Evolutionary conservation across 64 coral and sea anemone genomes (phyloP), one percentile per base, ranked within the genome.

Genomic region (Acropora yongei): DNA sequence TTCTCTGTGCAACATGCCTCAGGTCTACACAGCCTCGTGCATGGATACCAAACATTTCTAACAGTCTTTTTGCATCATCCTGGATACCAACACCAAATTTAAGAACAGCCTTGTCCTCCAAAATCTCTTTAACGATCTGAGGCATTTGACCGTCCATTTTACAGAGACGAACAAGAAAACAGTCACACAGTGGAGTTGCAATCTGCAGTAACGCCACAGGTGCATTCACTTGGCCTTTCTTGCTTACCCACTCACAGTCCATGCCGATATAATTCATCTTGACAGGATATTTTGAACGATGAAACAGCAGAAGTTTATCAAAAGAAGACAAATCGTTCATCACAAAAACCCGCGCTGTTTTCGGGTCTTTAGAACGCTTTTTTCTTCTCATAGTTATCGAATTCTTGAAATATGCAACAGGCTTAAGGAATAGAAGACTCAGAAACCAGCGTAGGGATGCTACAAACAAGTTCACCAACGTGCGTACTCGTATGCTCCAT

Each of bases 231-330:
- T 44, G 57, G 12, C 78, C 93, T 75, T 87, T 87, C 16, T 71
- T 80, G 50, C 57, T 98, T 17, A 98, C 96, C 96, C 96, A 98
- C 72, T 98, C 96, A 30, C 96, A 98, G 65, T 98, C 96, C 45
- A 98, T 67, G 13, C 96, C 96, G 17, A 98, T 49, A 78, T 95
- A 95, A 50, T 90, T 91, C 77, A 90, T 68, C 41, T 79, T 68
- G n/a, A 87, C 74, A 40, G 88, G 78, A 86, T 93, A 90, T 6
- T 79, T 18, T 10, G 86, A 41, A 57, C 47, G 77, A 88, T 93
- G 90, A 12, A 67, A 83, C 80, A 80, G n/a, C 4, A 93, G 16
- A 9, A 90, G 47, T 57, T 75, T 83, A 1, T 96, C 95, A 76
- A 91, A 96, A 42, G 60, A 63, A 14, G 39, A 55, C 4, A 20